These are phyloP conservation scores for Automeris io DNA, from an alignment of 2,888 invertebrate species.

Conservation along the genomic window DNA sequence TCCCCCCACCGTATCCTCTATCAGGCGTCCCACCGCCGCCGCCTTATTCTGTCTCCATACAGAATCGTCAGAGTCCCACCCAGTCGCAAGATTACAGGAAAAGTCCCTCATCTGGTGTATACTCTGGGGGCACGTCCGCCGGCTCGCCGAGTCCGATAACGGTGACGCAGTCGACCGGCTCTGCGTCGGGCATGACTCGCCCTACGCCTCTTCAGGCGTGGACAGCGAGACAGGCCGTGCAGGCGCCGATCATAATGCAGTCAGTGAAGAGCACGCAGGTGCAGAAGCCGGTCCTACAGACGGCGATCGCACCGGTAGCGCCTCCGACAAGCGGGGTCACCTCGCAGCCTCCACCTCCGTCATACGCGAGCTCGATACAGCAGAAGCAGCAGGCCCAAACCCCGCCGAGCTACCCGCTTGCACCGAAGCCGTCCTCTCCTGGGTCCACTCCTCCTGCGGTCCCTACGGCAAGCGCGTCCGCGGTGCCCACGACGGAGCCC, in stretches of 20 bases:
- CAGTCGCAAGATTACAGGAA: constrained; percentile 89
- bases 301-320: constrained; percentile 94
- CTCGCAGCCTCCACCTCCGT: constrained; percentile 84
- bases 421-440: constrained; percentile 73
- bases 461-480: constrained; percentile 54
- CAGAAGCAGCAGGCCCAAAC: constrained; percentile 80
- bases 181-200: constrained; percentile 81
- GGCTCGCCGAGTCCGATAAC: constrained; percentile 91
- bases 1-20: constrained; percentile 83
- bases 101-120: constrained; percentile 91
- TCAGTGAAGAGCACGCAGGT: constrained; percentile 97
- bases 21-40: constrained; percentile 85
- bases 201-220: constrained; percentile 91
- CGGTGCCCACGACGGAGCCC: constrained; percentile 89
- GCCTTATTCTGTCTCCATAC: constrained; percentile 90
- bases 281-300: constrained; percentile 95
- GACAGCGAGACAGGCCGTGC: constrained; percentile 91
- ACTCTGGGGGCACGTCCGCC: constrained; percentile 88
- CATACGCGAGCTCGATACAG: constrained; percentile 88
- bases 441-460: constrained; percentile 63
- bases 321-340: constrained; percentile 77
- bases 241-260: constrained; percentile 97
- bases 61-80: constrained; percentile 91
- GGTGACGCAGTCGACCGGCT: constrained; percentile 79
- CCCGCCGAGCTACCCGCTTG: constrained; percentile 68